A percentile compares a stretch with the other conserved stretches of the same genome.
Conservation (phyloP, 2,888 invertebrate species). For the Meteorus cinctellus region DNA sequence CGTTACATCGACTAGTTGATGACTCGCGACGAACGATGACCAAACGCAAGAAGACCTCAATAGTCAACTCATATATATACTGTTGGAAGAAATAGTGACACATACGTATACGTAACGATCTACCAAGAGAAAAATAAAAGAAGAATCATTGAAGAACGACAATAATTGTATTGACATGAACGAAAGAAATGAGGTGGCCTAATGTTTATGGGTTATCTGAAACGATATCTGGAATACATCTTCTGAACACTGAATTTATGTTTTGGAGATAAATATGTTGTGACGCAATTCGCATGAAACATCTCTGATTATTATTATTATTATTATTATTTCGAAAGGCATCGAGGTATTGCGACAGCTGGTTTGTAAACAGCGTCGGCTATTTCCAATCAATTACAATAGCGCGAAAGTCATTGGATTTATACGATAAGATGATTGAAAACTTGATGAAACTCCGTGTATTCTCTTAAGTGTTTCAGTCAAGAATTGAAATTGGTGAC, state of each 20-base stretch:
- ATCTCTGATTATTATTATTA: background rate
- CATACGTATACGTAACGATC: background rate
- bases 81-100: conserved; percentile 36
- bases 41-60: conserved; percentile 8
- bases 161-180: conserved; percentile 28
- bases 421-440: no score
- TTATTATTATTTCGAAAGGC: background rate
- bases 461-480: no score
- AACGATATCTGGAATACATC: conserved; percentile 17
- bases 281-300: background rate
- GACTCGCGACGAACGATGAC: conserved; percentile 21
- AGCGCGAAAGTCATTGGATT: no score
- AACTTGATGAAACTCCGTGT: no score
- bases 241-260: background rate
- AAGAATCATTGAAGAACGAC: conserved; percentile 9
- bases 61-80: conserved; percentile 7
- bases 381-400: no score
- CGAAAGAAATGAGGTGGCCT: conserved; percentile 43
- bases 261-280: background rate
- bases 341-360: background rate
- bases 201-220: conserved; percentile 12
- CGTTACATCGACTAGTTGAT: conserved; percentile 10
- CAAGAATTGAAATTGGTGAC: no score
- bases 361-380: no score
- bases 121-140: conserved; percentile 40